Percentiles rank a stretch among this genome's conserved stretches.
phyloP scores from a whole-genome alignment of 2,113 vertebrate species.

The Pycnonotus jocosus region DNA sequence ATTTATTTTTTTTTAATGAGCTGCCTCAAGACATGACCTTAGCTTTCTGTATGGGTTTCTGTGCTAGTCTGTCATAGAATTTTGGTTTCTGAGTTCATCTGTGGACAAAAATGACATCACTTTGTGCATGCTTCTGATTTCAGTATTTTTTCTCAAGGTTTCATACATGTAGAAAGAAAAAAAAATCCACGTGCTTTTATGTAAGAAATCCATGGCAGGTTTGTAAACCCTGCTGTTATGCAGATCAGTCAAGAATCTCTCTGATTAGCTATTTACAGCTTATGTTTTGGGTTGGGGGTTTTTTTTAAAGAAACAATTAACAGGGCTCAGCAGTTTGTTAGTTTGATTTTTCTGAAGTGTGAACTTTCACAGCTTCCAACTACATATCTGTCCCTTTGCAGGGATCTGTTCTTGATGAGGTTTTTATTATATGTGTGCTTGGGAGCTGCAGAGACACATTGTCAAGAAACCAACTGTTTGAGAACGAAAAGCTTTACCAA shows the following conservation, averaged over 20 bases:
- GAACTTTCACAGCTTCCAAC: constrained; percentile 51
- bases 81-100: background rate
- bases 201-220: background rate
- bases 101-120: background rate
- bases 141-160: background rate
- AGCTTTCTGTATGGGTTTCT: background rate
- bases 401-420: constrained; percentile 26
- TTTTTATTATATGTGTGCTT: constrained; percentile 35
- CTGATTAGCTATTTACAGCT: background rate
- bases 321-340: constrained; percentile 28
- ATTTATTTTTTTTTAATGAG: background rate
- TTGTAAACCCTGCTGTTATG: background rate
- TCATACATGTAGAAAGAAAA: background rate
- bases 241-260: background rate
- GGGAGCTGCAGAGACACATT: constrained; percentile 21
- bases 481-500: background rate
- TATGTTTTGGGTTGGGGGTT: background rate
- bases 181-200: background rate
- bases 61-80: background rate
- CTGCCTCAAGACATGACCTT: background rate
- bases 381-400: constrained; percentile 10
- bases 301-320: constrained; percentile 31
- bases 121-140: background rate
- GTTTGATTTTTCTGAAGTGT: constrained; percentile 44
- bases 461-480: constrained; percentile 49